Base-by-base conservation (phyloP, 2,797 vertebrate species). In the Catamblyrhynchus diadema region DNA sequence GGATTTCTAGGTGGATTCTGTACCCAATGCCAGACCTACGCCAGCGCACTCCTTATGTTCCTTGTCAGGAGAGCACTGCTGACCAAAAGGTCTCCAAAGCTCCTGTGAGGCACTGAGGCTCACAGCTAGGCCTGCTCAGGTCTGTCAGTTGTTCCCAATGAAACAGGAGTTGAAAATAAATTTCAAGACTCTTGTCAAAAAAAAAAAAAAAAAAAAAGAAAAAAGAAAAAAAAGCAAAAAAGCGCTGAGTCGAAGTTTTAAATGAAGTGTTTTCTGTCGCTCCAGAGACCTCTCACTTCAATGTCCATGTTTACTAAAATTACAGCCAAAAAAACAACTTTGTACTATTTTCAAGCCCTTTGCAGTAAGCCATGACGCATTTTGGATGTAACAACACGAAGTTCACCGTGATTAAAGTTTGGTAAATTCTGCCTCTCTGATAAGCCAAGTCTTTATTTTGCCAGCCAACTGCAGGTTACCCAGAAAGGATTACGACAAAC, bases 91-190 rank as follows among this genome's bases (percentile, higher is more conserved):
- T 74, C 89, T 67, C 65, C 56, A 67, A 78, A 73, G 66, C 69
- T 90, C 44, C 84, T 62, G 25, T 2, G 7, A 84, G 15, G 21
- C 21, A 13, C 42, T 51, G n/a, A 88, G 65, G 51, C 92, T 45
- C 62, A 84, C 9, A 92, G 44, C 53, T 72, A 89, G 50, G 83
- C 56, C 57, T 81, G 51, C 39, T 82, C 87, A 92, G 16, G 45
- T 78, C 62, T 81, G 73, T 81, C 79, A 88, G 84, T 57, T 93
- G 69, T 10, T 96, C 71, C 92, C 61, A 94, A 61, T 75, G 70
- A 95, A 95, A 69, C 71, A 84, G n/a, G 22, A 73, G 56, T 86
- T 88, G 67, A 91, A 82, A 88, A 87, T 72, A 77, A 41, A 86
- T 88, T 81, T 70, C 56, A n/a, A 75, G 78, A 23, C 32, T 35